A percentile compares a stretch with the other conserved stretches of the same genome.
Evolutionary conservation across 2,797 vertebrate genomes (phyloP).

Genomic region (Gymnoscopelus braueri): DNA sequence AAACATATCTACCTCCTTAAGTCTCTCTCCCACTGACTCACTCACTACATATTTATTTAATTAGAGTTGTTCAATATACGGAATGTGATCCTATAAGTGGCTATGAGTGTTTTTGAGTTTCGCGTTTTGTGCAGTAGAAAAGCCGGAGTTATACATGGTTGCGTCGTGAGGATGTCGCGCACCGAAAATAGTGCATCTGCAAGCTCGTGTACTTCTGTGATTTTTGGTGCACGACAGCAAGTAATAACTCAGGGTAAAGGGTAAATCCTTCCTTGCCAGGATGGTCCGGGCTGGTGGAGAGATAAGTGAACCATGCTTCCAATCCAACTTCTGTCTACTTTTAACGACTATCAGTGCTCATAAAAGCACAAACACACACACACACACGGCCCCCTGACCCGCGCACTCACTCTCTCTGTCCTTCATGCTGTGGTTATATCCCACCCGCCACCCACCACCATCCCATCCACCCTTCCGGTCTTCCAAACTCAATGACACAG

Average conservation of each 20-base stretch:
- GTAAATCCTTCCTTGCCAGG: not conserved
- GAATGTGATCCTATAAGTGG: too few species aligned
- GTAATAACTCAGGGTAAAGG: too few species aligned
- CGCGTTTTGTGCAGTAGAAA: too few species aligned
- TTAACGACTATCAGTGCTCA: not conserved
- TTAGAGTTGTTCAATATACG: too few species aligned
- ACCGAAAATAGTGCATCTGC: too few species aligned
- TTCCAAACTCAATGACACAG: constrained; percentile 80
- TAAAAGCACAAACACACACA: constrained; percentile 26
- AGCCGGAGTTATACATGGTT: too few species aligned
- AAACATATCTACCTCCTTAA: constrained; percentile 25
- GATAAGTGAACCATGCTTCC: too few species aligned
- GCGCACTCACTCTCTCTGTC: constrained; percentile 47
- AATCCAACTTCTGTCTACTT: too few species aligned
- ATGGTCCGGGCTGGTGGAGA: not conserved
- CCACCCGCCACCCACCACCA: not conserved
- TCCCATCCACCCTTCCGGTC: constrained; percentile 53
- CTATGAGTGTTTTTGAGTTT: too few species aligned
- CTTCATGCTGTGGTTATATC: constrained; percentile 68
- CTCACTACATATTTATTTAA: too few species aligned
- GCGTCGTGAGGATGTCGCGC: too few species aligned
- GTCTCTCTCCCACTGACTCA: not conserved
- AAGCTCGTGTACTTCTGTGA: not conserved
- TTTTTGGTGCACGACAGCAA: not conserved
- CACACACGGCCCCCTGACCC: constrained; percentile 17